These are phyloP conservation scores for Salvator merianae DNA, from an alignment of 2,113 vertebrate genomes.

Conservation along the genomic window DNA sequence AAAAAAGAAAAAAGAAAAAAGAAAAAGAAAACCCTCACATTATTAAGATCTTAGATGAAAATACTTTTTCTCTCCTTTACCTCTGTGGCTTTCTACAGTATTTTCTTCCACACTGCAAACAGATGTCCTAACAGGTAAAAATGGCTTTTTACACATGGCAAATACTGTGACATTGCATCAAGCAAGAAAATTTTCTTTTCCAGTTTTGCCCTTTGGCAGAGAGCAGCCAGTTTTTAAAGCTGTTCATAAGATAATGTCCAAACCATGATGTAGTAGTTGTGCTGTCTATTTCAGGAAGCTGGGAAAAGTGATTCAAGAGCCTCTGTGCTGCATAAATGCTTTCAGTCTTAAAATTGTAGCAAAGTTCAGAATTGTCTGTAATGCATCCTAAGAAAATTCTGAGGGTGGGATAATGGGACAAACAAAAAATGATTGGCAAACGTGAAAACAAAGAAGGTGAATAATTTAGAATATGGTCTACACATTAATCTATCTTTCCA, in stretches of 20 bases:
- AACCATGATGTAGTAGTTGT: background rate
- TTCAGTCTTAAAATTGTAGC: background rate
- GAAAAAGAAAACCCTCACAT: conserved; percentile 11
- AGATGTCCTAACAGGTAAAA: conserved; percentile 21
- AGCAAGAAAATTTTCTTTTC: background rate
- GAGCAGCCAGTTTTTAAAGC: background rate
- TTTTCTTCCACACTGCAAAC: conserved; percentile 5
- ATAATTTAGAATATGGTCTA: no score
- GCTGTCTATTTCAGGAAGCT: conserved; percentile 1
- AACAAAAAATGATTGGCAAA: no score
- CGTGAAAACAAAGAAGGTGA: no score
- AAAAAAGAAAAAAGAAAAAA: no score
- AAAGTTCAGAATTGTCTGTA: background rate
- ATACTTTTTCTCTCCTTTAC: conserved; percentile 8
- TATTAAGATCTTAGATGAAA: background rate
- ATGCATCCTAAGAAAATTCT: background rate
- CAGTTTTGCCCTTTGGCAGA: conserved; percentile 10
- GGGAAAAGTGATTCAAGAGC: conserved; percentile 5
- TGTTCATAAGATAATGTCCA: conserved; percentile 19
- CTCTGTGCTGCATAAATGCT: background rate
- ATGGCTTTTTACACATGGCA: conserved; percentile 14
- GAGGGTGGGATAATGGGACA: no score
- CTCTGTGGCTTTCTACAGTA: conserved; percentile 13
- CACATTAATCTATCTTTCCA: no score
- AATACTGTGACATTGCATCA: background rate